These are phyloP conservation scores for Vireo altiloquus DNA, from an alignment of 2,113 vertebrate genomes.

Conservation along the genomic window DNA sequence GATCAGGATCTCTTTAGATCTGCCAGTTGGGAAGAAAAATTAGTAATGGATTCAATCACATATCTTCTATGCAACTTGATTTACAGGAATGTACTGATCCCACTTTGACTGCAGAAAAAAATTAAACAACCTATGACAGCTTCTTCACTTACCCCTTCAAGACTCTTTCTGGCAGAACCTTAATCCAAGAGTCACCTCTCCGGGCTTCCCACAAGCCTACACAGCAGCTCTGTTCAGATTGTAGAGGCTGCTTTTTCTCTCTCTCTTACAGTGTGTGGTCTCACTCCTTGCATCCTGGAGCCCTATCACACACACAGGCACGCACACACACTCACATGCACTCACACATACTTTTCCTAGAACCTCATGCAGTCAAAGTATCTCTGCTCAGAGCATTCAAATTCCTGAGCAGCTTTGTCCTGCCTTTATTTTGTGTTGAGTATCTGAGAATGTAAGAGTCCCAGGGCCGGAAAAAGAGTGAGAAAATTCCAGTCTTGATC, in stretches of 20 bases:
- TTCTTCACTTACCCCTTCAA: not conserved
- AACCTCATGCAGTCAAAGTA: not conserved
- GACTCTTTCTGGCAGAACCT: not conserved
- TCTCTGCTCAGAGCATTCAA: not conserved
- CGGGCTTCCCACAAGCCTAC: not conserved
- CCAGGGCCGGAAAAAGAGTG: not conserved
- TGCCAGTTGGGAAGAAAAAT: not conserved
- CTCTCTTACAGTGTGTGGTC: not conserved
- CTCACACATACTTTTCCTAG: not conserved
- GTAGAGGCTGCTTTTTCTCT: not conserved
- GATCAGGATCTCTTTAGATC: not conserved
- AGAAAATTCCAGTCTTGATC: not conserved
- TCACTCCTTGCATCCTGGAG: rapidly evolving
- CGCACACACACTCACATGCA: rapidly evolving
- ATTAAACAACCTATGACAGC: not conserved
- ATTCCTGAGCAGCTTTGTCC: not conserved
- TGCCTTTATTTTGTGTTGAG: not conserved
- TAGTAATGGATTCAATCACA: not conserved
- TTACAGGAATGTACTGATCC: not conserved
- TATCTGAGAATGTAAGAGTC: not conserved
- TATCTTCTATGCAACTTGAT: not conserved
- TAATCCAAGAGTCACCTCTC: not conserved
- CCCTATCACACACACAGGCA: not conserved
- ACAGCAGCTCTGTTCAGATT: not conserved
- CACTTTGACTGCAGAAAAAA: not conserved